Conservation (phyloP, 2,113 vertebrate genomes). For the Pyrgilauda ruficollis region DNA sequence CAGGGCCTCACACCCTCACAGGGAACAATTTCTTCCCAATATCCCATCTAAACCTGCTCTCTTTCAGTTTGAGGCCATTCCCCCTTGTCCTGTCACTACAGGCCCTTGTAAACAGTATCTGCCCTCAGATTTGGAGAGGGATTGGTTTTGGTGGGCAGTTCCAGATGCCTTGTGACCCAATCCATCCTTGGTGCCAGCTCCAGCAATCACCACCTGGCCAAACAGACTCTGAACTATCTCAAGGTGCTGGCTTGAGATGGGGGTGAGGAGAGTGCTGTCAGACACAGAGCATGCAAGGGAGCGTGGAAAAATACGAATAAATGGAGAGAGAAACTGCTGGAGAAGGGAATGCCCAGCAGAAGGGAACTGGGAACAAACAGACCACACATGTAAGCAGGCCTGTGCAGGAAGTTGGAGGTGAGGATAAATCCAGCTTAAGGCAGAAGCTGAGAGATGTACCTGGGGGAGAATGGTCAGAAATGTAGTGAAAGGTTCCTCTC, state of each 20-base stretch:
- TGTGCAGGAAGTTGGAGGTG: neutral
- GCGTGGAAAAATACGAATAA: rapidly evolving
- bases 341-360: neutral
- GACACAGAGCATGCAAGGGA: neutral
- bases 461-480: neutral
- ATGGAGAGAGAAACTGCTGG: neutral
- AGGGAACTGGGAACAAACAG: neutral
- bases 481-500: neutral
- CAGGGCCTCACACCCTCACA: neutral
- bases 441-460: neutral
- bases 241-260: neutral
- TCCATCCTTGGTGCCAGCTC: neutral
- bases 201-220: neutral
- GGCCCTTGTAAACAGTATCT: neutral
- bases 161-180: neutral
- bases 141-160: neutral
- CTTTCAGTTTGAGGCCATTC: neutral
- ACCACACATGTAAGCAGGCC: neutral
- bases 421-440: neutral
- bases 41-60: neutral
- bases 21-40: neutral
- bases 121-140: neutral
- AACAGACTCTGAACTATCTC: neutral
- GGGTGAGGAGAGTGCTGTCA: neutral
- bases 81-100: neutral